Conservation (phyloP, 2,888 invertebrate species). For the Anodontia alba region DNA sequence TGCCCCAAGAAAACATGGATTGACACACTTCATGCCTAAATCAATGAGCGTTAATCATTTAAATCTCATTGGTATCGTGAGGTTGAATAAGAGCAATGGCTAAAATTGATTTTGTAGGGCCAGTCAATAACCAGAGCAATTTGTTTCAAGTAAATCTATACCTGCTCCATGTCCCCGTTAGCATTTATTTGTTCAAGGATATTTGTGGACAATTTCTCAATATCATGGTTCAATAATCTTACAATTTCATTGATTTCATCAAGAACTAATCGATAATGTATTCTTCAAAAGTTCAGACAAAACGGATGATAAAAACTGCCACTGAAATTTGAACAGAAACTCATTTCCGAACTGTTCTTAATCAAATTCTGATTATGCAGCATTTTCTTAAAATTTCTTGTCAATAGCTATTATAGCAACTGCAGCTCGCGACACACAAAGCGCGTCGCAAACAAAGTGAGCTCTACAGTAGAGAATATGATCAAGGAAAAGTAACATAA, state of each 20-base stretch:
- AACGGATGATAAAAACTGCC: too few species aligned
- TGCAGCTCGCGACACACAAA: too few species aligned
- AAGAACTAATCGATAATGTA: neutral
- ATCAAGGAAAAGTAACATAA: too few species aligned
- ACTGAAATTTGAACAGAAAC: too few species aligned
- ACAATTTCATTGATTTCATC: neutral
- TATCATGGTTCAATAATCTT: neutral
- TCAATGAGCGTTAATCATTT: constrained; percentile 16
- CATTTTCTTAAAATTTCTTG: too few species aligned
- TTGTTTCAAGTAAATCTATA: constrained; percentile 8
- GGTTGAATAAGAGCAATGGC: neutral
- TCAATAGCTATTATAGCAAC: too few species aligned
- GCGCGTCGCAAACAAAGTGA: too few species aligned
- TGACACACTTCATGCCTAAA: neutral
- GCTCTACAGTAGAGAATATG: too few species aligned
- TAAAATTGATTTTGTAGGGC: neutral
- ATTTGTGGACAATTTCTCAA: neutral
- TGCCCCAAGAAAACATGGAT: neutral
- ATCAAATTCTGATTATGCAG: too few species aligned
- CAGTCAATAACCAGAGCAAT: neutral
- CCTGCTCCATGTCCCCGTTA: neutral
- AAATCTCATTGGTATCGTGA: constrained; percentile 8
- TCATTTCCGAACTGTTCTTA: too few species aligned
- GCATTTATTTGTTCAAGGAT: neutral
- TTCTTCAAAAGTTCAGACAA: neutral